A percentile compares a stretch with the other conserved stretches of the same genome.
Evolutionary conservation across 2,797 vertebrate genomes (phyloP).

Genomic region (Acrocephalus scirpaceus): DNA sequence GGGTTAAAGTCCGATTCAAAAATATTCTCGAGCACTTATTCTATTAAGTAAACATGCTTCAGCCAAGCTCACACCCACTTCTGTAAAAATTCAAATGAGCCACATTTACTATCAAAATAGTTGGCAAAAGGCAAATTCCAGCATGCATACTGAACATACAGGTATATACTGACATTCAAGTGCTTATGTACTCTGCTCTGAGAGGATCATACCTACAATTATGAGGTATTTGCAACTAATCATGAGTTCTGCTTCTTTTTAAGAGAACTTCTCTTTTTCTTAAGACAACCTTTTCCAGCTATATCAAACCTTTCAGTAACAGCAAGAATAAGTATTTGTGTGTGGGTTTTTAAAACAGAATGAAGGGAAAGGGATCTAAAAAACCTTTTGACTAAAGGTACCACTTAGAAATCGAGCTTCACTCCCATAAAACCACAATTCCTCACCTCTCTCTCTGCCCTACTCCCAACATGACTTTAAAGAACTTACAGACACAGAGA

Average conservation of each 20-base stretch:
- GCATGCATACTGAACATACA: conserved; percentile 40
- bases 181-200: background rate
- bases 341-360: background rate
- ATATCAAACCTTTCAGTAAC: background rate
- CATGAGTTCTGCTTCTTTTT: background rate
- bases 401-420: background rate
- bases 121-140: conserved; percentile 47
- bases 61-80: conserved; percentile 26
- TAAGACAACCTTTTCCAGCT: background rate
- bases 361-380: background rate
- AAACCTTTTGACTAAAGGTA: background rate
- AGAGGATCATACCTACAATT: background rate
- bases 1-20: background rate
- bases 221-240: background rate
- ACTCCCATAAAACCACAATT: background rate
- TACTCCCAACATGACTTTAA: background rate
- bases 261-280: background rate
- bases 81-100: conserved; percentile 26
- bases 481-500: background rate
- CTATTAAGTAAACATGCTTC: background rate
- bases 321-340: background rate
- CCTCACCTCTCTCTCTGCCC: background rate
- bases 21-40: background rate
- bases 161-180: conserved; percentile 2
- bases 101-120: conserved; percentile 58